Evolutionary conservation across 2,888 invertebrate genomes (phyloP), one percentile per base, ranked within the genome.

Genomic region (Pachydiplax longipennis): DNA sequence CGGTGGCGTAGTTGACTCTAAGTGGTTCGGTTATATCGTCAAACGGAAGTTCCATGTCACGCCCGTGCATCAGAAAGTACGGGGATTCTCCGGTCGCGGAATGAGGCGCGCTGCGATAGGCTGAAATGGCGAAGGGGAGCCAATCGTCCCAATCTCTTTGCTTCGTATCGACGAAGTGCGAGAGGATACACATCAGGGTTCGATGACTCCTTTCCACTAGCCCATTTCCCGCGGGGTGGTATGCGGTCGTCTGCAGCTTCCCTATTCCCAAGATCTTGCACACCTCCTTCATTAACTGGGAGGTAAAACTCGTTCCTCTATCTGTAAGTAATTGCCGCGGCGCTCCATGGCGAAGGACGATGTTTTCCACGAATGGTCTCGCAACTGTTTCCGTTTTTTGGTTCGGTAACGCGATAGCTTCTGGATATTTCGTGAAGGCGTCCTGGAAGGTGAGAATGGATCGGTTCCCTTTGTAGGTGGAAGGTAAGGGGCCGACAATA

Each of bases 141-240:
- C 82, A 48, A 10, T 48, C 25, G n/a, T 82, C 82, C 82, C 82
- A 82, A 25, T 82, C 82, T 6, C 48, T 3, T 2, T 82, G 48
- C 6, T 82, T n/a, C 25, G 5, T 25, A 40, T 25, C 25, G 0
- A 82, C 82, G 25, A 82, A 82, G 12, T 82, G 82, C 5, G 82
- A 82, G n/a, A 82, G 6, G 13, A 82, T 12, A 48, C 44, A 12
- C n/a, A 92, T 93, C 0, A 93, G 81, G 0, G 92, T 91, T 80
- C 93, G 90, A 73, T 93, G 93, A 61, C 92, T 91, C 73, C 93
- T 65, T 90, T 93, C 93, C 0, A 93, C 91, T 73, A 92, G 91
- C 3, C 93, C 93, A 90, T 93, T 93, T 2, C 92, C 90, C 25
- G 92, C 91, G 6, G 93, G 93, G 40, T 92, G 92, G 90, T 93